Evolutionary conservation across 2,888 invertebrate species (phyloP).

Genomic region (Dermolepida albohirtum): DNA sequence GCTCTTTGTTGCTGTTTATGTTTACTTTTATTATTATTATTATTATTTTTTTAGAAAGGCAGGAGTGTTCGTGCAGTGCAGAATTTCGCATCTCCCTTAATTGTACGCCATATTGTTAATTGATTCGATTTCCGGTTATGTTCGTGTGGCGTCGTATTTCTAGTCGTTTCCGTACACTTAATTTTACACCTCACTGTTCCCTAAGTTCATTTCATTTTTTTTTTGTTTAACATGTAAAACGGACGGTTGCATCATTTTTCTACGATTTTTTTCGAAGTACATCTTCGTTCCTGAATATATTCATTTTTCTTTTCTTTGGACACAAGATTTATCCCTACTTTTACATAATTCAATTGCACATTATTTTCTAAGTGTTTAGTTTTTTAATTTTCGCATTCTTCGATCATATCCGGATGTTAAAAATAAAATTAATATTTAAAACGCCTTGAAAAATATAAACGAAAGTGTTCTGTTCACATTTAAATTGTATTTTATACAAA

Average conservation of each 20-base stretch:
- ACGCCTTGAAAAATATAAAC: too few relatives aligned
- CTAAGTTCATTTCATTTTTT: conserved; percentile 26
- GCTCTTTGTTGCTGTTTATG: conserved; percentile 17
- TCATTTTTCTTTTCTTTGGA: conserved; percentile 29
- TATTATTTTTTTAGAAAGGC: conserved; percentile 53
- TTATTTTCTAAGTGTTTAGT: conserved; percentile 11
- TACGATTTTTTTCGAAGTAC: conserved; percentile 40
- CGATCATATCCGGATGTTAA: neutral
- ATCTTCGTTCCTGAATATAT: conserved; percentile 31
- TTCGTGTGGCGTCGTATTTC: conserved; percentile 27
- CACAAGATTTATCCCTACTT: conserved; percentile 8
- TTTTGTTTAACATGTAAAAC: conserved; percentile 50
- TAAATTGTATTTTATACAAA: too few relatives aligned
- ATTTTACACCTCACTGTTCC: conserved; percentile 39
- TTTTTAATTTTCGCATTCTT: conserved; percentile 2
- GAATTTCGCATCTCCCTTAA: conserved; percentile 55
- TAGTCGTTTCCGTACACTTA: conserved; percentile 25
- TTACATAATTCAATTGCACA: conserved; percentile 42
- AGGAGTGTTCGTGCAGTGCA: conserved; percentile 59
- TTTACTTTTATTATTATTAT: too few relatives aligned
- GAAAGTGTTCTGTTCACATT: too few relatives aligned
- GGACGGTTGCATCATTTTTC: conserved; percentile 61
- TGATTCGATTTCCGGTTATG: conserved; percentile 25
- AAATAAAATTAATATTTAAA: too few relatives aligned
- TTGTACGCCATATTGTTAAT: conserved; percentile 2